Percentiles rank a stretch among this genome's conserved stretches.
These are phyloP conservation scores for Allobates femoralis DNA, from an alignment of 2,797 vertebrate species.

Conservation along the genomic window DNA sequence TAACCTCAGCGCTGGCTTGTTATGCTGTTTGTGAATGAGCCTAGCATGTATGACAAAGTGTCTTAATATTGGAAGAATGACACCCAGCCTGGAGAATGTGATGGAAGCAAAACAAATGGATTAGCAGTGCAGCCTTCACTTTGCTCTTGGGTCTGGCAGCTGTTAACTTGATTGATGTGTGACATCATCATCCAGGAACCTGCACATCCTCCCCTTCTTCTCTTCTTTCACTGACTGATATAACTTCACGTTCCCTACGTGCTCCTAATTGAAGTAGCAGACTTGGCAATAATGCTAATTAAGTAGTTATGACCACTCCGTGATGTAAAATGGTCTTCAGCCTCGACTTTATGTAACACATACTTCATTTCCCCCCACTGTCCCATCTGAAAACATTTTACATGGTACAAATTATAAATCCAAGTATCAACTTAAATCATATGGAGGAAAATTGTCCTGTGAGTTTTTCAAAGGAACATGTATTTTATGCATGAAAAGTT, in stretches of 20 bases:
- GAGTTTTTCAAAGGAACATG: neutral
- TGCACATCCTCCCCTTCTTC: conserved; percentile 74
- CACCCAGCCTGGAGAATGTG: conserved; percentile 68
- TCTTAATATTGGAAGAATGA: conserved; percentile 69
- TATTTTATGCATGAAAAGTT: neutral
- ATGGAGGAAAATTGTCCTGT: neutral
- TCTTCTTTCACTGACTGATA: conserved; percentile 78
- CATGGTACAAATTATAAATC: neutral
- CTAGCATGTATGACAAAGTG: conserved; percentile 65
- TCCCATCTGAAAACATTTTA: too few relatives aligned
- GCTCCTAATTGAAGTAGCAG: conserved; percentile 60
- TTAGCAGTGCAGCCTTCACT: conserved; percentile 65
- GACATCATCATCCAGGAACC: conserved; percentile 76
- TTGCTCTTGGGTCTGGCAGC: conserved; percentile 68
- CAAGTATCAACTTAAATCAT: neutral
- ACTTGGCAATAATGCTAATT: conserved; percentile 62
- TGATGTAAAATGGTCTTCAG: conserved; percentile 31
- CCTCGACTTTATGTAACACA: neutral
- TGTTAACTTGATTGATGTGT: conserved; percentile 73
- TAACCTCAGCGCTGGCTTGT: conserved; percentile 51
- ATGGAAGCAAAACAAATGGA: conserved; percentile 71
- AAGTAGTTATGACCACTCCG: conserved; percentile 52
- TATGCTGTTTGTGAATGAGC: conserved; percentile 56
- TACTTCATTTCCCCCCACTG: too few relatives aligned
- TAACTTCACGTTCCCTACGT: conserved; percentile 67